These are phyloP conservation scores for Palythoa grandis DNA, from an alignment of 92 coral and sea anemone genomes.

Conservation along the genomic window DNA sequence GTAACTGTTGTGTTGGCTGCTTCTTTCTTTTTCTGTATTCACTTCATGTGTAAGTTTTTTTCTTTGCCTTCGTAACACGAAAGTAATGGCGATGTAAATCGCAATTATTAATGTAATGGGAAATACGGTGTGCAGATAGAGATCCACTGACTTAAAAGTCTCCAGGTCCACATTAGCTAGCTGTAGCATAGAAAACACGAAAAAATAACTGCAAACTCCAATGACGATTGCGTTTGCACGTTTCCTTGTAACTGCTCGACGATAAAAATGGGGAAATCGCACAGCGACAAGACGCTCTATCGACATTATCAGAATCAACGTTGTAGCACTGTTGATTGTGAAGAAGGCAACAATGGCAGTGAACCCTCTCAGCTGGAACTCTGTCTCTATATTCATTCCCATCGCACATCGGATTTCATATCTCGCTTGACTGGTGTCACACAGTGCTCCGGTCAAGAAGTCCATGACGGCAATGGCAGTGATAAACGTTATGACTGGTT, in stretches of 20 bases:
- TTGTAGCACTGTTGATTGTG: neutral
- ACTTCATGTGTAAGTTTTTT: neutral
- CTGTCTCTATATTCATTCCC: neutral
- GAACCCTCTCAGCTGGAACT: conserved; percentile 2
- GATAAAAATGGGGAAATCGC: conserved; percentile 7
- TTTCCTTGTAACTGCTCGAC: neutral
- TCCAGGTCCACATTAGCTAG: neutral
- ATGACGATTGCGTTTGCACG: neutral
- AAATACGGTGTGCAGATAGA: neutral
- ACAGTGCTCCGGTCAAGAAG: neutral
- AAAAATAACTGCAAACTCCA: neutral
- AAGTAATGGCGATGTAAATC: conserved; percentile 5
- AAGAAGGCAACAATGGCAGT: neutral
- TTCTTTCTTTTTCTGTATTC: neutral
- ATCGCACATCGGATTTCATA: conserved; percentile 20
- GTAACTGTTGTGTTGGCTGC: neutral
- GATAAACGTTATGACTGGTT: conserved; percentile 13
- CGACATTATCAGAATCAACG: conserved; percentile 1
- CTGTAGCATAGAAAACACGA: conserved; percentile 4
- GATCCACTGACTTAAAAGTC: neutral
- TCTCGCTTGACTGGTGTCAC: conserved; percentile 20
- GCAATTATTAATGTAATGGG: neutral
- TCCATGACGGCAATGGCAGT: conserved; percentile 14
- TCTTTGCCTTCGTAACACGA: neutral
- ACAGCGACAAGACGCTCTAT: conserved; percentile 10